Conservation (phyloP, 2,888 invertebrate species). For the Tuberolachnus salignus region DNA sequence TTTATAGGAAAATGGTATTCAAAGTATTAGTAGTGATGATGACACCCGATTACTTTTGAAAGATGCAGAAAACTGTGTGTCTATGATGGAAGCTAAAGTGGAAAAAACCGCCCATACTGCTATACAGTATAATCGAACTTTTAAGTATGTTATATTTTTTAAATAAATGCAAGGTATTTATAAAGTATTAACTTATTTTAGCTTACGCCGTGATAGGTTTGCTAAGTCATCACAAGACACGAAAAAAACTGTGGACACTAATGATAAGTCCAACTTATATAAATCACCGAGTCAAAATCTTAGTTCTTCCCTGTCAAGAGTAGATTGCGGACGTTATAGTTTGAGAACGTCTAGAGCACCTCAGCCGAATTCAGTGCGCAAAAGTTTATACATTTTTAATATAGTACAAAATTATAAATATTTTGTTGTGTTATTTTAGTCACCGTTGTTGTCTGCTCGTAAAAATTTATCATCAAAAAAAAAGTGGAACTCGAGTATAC, state of each 20-base stretch:
- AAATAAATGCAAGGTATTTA: background rate
- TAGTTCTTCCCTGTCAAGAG: slow-evolving; percentile 65
- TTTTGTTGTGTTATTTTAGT: slow-evolving; percentile 55
- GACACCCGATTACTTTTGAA: slow-evolving; percentile 40
- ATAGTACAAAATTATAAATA: background rate
- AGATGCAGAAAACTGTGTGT: slow-evolving; percentile 51
- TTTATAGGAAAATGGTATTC: slow-evolving; percentile 39
- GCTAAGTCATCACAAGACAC: slow-evolving; percentile 61
- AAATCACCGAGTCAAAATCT: slow-evolving; percentile 38
- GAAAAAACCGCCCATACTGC: slow-evolving; percentile 26
- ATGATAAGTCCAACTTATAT: slow-evolving; percentile 40
- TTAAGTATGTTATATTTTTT: background rate
- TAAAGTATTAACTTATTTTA: slow-evolving; percentile 57
- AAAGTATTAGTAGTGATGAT: slow-evolving; percentile 42
- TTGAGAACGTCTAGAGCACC: slow-evolving; percentile 66
- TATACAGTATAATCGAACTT: slow-evolving; percentile 49
- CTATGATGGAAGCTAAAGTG: slow-evolving; percentile 49
- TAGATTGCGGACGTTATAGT: slow-evolving; percentile 71
- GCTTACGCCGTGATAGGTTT: slow-evolving; percentile 71
- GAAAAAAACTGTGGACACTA: slow-evolving; percentile 26
- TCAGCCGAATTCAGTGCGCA: slow-evolving; percentile 58
- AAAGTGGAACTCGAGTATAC: slow-evolving; percentile 50
- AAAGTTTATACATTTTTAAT: background rate
- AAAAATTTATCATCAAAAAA: slow-evolving; percentile 51
- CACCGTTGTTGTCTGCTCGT: slow-evolving; percentile 57